These are phyloP conservation scores for Plestiodon gilberti DNA, from an alignment of 2,113 vertebrate species.

Conservation along the genomic window DNA sequence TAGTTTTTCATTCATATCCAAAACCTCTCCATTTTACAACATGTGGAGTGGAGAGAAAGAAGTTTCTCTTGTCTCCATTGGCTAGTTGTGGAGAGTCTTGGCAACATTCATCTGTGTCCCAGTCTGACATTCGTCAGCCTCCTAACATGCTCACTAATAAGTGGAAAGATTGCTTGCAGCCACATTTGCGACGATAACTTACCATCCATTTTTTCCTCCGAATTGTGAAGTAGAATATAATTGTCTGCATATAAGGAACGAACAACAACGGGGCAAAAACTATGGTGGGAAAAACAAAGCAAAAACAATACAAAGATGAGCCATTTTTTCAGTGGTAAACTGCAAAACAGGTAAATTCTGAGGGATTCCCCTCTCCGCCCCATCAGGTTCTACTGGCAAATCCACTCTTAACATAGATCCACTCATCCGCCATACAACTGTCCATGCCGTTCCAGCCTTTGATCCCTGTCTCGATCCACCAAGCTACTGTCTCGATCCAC, in stretches of 20 bases:
- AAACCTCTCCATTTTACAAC: no score
- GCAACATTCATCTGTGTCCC: not conserved
- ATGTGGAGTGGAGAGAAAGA: not conserved
- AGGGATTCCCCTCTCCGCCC: not conserved
- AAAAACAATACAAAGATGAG: not conserved
- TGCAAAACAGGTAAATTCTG: not conserved
- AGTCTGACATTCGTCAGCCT: not conserved
- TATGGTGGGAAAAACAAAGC: slow-evolving; percentile 27
- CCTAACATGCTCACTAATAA: not conserved
- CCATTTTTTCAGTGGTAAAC: not conserved
- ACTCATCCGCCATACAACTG: no score
- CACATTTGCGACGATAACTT: slow-evolving; percentile 27
- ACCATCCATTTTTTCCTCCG: slow-evolving; percentile 68
- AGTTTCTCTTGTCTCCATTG: not conserved
- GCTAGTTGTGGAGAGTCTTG: not conserved
- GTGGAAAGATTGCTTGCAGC: not conserved
- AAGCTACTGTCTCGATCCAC: no score
- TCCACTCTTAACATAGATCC: not conserved
- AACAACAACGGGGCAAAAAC: slow-evolving; percentile 61
- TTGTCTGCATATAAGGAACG: slow-evolving; percentile 50
- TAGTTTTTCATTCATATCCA: no score
- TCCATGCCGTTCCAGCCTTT: not conserved
- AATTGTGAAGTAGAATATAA: slow-evolving; percentile 40
- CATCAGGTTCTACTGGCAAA: not conserved
- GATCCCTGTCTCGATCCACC: not conserved